A percentile compares a stretch with the other conserved stretches of the same genome.
Conservation (phyloP, 2,797 vertebrate species). For the Natrix natrix region DNA sequence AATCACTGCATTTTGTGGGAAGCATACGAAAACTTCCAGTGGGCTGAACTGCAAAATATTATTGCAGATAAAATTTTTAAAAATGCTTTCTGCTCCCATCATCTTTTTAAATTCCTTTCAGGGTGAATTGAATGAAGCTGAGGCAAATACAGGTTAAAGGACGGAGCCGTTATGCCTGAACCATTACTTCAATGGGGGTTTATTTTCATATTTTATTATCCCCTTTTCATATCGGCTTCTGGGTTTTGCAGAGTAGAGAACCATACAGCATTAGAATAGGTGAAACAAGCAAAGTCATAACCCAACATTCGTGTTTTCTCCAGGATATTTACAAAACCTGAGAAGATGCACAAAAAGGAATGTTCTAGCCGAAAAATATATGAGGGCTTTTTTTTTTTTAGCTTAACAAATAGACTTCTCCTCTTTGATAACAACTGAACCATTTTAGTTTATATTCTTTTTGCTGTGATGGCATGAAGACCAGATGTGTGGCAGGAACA, state of each 20-base stretch:
- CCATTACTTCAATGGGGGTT: neutral
- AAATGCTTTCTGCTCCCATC: conserved; percentile 38
- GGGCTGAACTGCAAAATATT: conserved; percentile 34
- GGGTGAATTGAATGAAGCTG: no score
- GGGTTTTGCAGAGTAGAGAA: neutral
- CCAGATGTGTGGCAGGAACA: neutral
- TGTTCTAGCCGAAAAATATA: neutral
- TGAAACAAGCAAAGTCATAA: neutral
- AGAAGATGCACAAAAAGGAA: neutral
- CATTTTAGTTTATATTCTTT: neutral
- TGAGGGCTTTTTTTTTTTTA: neutral
- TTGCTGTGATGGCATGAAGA: neutral
- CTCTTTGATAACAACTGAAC: neutral
- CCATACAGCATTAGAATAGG: neutral
- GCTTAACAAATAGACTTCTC: neutral
- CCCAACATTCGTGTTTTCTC: neutral
- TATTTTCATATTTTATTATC: neutral
- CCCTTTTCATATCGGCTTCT: neutral
- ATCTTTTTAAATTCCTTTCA: conserved; percentile 30
- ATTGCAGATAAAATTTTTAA: conserved; percentile 29
- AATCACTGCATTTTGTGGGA: conserved; percentile 20
- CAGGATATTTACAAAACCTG: neutral
- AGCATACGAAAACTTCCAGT: conserved; percentile 46
- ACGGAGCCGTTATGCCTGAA: neutral
- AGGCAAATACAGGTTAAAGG: neutral